Evolutionary conservation across 2,888 invertebrate species (phyloP).

Genomic region (Oscheius sp.): DNA sequence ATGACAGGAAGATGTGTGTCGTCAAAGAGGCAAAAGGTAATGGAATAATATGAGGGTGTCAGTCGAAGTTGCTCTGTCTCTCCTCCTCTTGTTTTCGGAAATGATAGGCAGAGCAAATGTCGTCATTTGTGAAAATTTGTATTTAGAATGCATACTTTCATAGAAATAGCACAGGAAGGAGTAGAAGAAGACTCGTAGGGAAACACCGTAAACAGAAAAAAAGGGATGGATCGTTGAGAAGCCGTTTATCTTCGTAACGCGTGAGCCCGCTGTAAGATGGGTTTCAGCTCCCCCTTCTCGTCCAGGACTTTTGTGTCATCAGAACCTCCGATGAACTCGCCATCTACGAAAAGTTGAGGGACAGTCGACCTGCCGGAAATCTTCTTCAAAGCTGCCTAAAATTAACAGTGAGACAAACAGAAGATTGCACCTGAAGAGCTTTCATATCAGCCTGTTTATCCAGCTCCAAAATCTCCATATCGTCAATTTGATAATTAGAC

Average conservation of each 20-base stretch:
- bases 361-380: constrained; percentile 59
- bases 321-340: constrained; percentile 60
- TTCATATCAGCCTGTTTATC: constrained; percentile 55
- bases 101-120: background rate
- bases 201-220: constrained; percentile 17
- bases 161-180: background rate
- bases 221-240: background rate
- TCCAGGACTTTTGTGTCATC: constrained; percentile 54
- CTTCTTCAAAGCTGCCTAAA: constrained; percentile 55
- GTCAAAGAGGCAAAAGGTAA: background rate
- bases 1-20: constrained; percentile 1
- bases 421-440: constrained; percentile 64
- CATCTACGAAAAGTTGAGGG: constrained; percentile 61
- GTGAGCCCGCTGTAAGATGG: constrained; percentile 50
- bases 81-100: background rate
- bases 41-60: too few relatives aligned
- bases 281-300: constrained; percentile 49
- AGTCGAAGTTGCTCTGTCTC: too few relatives aligned
- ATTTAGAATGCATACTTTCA: constrained; percentile 7
- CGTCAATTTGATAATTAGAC: constrained; percentile 57
- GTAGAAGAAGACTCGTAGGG: background rate
- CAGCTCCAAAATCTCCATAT: constrained; percentile 62
- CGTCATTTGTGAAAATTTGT: background rate
- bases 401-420: too few relatives aligned
- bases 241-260: constrained; percentile 44